These are phyloP conservation scores for Gopherus flavomarginatus DNA, from an alignment of 2,113 vertebrate genomes.

Conservation along the genomic window DNA sequence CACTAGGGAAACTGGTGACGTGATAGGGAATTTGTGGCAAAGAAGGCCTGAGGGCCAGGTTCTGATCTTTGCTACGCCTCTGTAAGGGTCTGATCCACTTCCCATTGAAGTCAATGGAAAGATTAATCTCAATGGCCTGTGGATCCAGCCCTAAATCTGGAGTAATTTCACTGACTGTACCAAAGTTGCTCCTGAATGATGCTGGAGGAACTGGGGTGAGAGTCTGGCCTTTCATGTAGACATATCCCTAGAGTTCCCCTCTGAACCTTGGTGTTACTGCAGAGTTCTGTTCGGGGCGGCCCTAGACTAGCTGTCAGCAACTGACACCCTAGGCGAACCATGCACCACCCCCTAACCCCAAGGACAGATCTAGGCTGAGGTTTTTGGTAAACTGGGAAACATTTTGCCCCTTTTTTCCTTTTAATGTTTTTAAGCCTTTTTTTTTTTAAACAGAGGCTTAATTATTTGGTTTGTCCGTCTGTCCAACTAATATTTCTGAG, in stretches of 20 bases:
- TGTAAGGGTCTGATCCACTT: neutral
- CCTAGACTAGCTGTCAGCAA: too few species aligned
- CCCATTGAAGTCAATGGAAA: neutral
- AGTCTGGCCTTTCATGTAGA: rapidly evolving
- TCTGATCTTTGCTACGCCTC: neutral
- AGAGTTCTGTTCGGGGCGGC: neutral
- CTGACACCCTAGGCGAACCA: too few species aligned
- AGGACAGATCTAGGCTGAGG: too few species aligned
- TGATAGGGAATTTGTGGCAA: neutral
- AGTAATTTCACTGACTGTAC: neutral
- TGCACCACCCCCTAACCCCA: too few species aligned
- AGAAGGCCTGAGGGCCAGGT: neutral
- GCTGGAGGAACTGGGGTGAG: neutral
- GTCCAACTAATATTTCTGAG: too few species aligned
- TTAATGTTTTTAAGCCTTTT: too few species aligned
- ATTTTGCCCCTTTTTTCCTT: too few species aligned
- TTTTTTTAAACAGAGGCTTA: too few species aligned
- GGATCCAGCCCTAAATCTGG: neutral
- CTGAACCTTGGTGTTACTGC: neutral
- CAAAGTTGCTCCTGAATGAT: neutral
- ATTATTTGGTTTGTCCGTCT: too few species aligned
- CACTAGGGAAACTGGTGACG: neutral
- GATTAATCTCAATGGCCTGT: neutral
- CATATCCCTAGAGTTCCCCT: neutral
- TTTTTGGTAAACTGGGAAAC: too few species aligned